Evolutionary conservation across 2,113 vertebrate species (phyloP), one percentile per base, ranked within the genome.

Genomic region (Grus americana): DNA sequence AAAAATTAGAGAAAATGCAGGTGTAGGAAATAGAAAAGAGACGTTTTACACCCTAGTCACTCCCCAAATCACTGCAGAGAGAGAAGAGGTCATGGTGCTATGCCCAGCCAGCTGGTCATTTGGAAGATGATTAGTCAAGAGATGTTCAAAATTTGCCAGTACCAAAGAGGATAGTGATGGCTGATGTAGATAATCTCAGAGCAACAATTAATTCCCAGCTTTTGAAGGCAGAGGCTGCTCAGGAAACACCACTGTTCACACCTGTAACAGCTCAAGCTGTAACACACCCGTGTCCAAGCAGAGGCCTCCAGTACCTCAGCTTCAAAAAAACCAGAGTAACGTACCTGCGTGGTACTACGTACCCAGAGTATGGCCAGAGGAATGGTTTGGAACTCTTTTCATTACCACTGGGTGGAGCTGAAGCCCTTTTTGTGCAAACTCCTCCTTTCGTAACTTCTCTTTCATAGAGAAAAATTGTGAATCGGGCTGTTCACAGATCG

Each of bases 321-420:
- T 52, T 8, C 40, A 10, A 20, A 62, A 66, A 15, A 5, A 4
- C 3, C 1, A 4, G 12, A 0, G 50, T 0, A 10, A 20, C 2
- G 57, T 36, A 2, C 29, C 34, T 59, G 67, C 12, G 8, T 1
- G 38, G 42, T 6, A 6, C 9, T 0, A 2, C 47, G 55, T 22
- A 19, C 44, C 54, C 44, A 1, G 76, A 10, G 78, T 34, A 8
- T 0, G 15, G 62, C 57, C 59, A n/a, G 16, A 24, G 40, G 26
- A 22, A 42, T 1, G 57, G 8, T 9, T 49, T 57, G 91, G 57
- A 42, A 54, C 54, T 26, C 85, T 54, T 17, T 29, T 79, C 32
- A 0, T 10, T 24, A 5, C 96, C 97, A 54, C 96, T 82, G 71
- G 96, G 90, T 88, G 97, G 97, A 91, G 97, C 95, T 90, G 93